Evolutionary conservation across 1,140 invertebrate genomes (phyloP), one percentile per base, ranked within the genome.

Genomic region (Propsilocerus akamusi): DNA sequence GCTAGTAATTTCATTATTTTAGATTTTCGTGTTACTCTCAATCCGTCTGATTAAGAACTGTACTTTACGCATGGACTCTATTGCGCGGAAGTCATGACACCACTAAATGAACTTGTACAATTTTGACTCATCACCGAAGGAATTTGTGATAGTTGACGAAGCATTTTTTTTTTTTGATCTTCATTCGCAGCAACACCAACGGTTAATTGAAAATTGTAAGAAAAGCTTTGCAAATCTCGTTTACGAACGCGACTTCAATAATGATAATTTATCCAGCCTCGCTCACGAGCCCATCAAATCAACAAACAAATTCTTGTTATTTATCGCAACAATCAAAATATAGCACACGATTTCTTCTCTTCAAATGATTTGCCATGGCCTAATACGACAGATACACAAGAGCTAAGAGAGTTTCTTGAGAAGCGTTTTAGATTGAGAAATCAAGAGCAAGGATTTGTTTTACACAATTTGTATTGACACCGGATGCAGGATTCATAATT

Each of bases 121-220:
- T 91, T 83, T 68, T 59, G 88, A 4, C 64, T 72, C 4, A 57
- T 80, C 88, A 66, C 72, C 72, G 2, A 69, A 72, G 52, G 86
- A 90, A 69, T 64, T 86, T 8, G 68, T 90, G 2, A 73, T 92
- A 25, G 59, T 93, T 6, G 86, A 92, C 62, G 55, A 86, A 91
- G 59, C 87, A 92, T n/a, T n/a, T n/a, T n/a, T 77, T 70, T 85
- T 91, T 61, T 90, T 90, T 61, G 67, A 69, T 1, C 80, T 92
- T 61, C 69, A 65, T 5, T 59, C 72, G 6, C 54, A 62, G 22
- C 71, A 81, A 55, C 86, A 91, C 58, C 58, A 67, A 6, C 69
- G 64, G 48, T 61, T 88, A 2, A 72, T 85, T 11, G 59, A 68
- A 2, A 67, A 73, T 25, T 58, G 91, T 1, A 65, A 74, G 3